phyloP scores from a whole-genome alignment of 2,888 invertebrate genomes.

The Meliscaeva auricollis region DNA sequence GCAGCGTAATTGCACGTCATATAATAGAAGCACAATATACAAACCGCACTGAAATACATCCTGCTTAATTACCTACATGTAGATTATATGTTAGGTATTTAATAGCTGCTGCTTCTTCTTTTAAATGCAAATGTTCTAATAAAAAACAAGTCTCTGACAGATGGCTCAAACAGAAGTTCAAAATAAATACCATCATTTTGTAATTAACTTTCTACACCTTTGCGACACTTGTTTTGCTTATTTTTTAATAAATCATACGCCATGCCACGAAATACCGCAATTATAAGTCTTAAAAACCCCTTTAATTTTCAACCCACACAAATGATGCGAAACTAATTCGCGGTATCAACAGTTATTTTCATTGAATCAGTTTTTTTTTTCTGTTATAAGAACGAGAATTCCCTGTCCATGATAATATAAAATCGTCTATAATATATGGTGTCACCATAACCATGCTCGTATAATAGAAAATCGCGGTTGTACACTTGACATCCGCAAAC shows the following conservation, averaged over 20 bases:
- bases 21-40: no score
- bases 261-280: constrained; percentile 37
- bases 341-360: constrained; percentile 61
- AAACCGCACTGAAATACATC: no score
- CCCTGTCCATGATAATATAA: background rate
- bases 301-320: constrained; percentile 34
- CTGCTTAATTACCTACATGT: no score
- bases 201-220: constrained; percentile 25
- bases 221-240: constrained; percentile 14
- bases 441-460: background rate
- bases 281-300: constrained; percentile 26
- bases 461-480: constrained; percentile 50
- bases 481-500: constrained; percentile 60
- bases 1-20: no score
- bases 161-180: constrained; percentile 24
- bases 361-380: constrained; percentile 9
- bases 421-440: background rate
- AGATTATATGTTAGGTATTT: no score
- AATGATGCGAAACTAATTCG: constrained; percentile 30
- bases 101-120: no score
- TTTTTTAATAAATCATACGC: constrained; percentile 26
- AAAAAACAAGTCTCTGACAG: background rate
- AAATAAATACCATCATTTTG: constrained; percentile 11
- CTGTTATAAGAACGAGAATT: constrained; percentile 38
- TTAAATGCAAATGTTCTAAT: background rate